Conservation (phyloP, 53 echinoderm and acorn worm species). For the Temnopleurus reevesii region DNA sequence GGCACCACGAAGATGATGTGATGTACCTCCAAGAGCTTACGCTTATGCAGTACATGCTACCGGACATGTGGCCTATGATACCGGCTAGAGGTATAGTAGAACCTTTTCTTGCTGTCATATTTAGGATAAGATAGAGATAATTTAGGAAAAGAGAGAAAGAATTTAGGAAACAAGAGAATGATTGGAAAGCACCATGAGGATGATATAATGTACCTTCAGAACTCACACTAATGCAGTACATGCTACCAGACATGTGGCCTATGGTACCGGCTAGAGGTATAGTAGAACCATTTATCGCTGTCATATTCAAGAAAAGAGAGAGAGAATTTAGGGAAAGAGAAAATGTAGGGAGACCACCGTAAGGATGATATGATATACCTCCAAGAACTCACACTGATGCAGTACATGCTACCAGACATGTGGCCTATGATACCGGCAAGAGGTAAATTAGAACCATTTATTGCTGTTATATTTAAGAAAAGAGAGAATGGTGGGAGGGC, state of each 20-base stretch:
- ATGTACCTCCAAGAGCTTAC: slow-evolving; percentile 62
- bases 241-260: slow-evolving; percentile 64
- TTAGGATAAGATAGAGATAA: too few relatives aligned
- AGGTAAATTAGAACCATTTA: slow-evolving; percentile 54
- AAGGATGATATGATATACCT: slow-evolving; percentile 33
- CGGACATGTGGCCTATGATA: slow-evolving; percentile 67
- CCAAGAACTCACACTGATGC: slow-evolving; percentile 58
- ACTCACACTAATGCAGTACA: slow-evolving; percentile 45
- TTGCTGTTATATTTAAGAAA: too few relatives aligned
- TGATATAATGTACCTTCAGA: slow-evolving; percentile 40
- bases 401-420: slow-evolving; percentile 54
- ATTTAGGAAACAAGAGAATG: too few relatives aligned
- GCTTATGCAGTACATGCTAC: slow-evolving; percentile 59
- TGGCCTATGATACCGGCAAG: slow-evolving; percentile 69
- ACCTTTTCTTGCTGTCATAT: background rate
- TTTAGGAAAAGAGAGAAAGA: too few relatives aligned
- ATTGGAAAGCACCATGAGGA: background rate
- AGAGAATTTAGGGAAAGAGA: too few relatives aligned
- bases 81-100: slow-evolving; percentile 73
- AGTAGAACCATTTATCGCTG: background rate
- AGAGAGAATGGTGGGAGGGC: too few relatives aligned
- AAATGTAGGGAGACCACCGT: too few relatives aligned
- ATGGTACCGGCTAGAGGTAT: slow-evolving; percentile 75
- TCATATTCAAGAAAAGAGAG: too few relatives aligned
- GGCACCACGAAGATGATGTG: slow-evolving; percentile 54